These are phyloP conservation scores for Zaprionus lachaisei DNA, from an alignment of 1,140 invertebrate species.

Conservation along the genomic window DNA sequence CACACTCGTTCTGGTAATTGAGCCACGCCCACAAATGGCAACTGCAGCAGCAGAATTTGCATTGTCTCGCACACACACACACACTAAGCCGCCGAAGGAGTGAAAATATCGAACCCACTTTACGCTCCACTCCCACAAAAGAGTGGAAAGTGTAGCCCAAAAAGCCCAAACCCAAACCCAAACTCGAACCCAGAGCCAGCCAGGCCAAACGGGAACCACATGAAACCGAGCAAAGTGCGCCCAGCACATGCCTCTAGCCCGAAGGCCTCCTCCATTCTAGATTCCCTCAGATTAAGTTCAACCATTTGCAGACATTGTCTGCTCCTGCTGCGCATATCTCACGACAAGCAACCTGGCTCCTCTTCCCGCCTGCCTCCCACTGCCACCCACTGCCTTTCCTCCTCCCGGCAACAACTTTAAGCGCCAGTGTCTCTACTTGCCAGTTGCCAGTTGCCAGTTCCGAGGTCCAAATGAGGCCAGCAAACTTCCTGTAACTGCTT, in stretches of 20 bases:
- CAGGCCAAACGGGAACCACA: neutral
- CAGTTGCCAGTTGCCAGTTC: slow-evolving; percentile 7
- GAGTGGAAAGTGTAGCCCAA: slow-evolving; percentile 5
- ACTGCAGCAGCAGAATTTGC: slow-evolving; percentile 33
- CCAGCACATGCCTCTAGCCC: slow-evolving; percentile 49
- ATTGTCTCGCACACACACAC: slow-evolving; percentile 46
- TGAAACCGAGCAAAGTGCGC: slow-evolving; percentile 35
- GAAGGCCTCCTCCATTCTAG: neutral
- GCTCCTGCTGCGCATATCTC: slow-evolving; percentile 36
- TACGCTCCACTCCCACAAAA: slow-evolving; percentile 17
- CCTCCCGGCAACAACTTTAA: slow-evolving; percentile 25
- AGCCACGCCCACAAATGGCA: slow-evolving; percentile 56
- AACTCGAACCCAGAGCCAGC: slow-evolving; percentile 14
- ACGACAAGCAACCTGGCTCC: slow-evolving; percentile 47
- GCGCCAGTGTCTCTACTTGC: slow-evolving; percentile 19
- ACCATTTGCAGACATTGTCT: slow-evolving; percentile 38
- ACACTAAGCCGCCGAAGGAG: slow-evolving; percentile 30
- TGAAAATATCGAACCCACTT: slow-evolving; percentile 45
- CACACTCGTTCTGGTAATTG: slow-evolving; percentile 49
- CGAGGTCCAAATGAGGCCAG: slow-evolving; percentile 21
- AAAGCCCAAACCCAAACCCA: slow-evolving; percentile 30
- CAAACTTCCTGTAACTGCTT: slow-evolving; percentile 24
- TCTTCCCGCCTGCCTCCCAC: neutral
- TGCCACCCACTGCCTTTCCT: neutral
- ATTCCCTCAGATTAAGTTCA: slow-evolving; percentile 1